Percentiles rank a stretch among this genome's conserved stretches.
Evolutionary conservation across 2,888 invertebrate species (phyloP).

Genomic region (Lycia hirtaria): DNA sequence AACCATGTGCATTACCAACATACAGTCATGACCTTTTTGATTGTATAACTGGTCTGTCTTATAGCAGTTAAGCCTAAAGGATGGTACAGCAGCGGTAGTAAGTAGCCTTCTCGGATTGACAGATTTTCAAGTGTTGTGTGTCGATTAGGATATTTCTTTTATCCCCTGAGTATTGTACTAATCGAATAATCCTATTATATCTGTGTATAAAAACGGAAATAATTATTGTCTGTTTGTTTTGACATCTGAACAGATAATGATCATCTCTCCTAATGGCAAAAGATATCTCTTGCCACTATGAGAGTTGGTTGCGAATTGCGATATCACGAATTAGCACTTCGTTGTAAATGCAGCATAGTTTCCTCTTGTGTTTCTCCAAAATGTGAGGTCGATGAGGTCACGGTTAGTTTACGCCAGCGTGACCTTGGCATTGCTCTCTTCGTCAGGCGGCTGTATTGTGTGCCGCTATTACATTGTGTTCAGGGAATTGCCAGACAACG

Average conservation of each 20-base stretch:
- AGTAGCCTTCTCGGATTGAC: no score
- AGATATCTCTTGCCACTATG: no score
- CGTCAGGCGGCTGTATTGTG: neutral
- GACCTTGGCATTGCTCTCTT: constrained; percentile 35
- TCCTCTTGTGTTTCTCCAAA: constrained; percentile 1
- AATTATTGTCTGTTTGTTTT: no score
- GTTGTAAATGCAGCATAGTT: neutral
- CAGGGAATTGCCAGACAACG: neutral
- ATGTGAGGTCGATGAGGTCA: constrained; percentile 30
- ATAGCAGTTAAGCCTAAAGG: no score
- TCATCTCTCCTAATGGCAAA: no score
- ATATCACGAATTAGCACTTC: neutral
- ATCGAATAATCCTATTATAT: no score
- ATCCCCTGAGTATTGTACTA: no score
- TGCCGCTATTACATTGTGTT: neutral
- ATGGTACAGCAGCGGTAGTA: no score
- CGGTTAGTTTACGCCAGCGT: constrained; percentile 17
- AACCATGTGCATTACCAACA: neutral
- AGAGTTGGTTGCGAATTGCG: neutral
- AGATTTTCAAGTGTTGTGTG: no score
- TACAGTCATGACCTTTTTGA: neutral
- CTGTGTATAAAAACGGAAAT: no score
- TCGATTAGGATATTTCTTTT: no score
- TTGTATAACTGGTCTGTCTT: neutral
- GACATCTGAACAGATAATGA: no score